Evolutionary conservation across 2,797 vertebrate species (phyloP).

Genomic region (Benthosema pterotum): DNA sequence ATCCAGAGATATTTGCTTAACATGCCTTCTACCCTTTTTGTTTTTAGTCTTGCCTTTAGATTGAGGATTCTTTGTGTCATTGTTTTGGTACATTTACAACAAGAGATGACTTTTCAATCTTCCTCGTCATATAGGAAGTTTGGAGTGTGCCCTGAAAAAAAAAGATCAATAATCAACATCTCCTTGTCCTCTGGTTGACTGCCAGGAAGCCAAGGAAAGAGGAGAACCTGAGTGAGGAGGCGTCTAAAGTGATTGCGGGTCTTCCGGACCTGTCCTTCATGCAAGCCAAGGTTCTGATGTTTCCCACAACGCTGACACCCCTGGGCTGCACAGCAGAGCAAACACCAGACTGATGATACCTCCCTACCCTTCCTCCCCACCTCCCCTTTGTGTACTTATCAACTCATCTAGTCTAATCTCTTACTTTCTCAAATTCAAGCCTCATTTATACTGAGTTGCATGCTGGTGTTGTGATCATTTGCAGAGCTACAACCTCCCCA

Average conservation of each 20-base stretch:
- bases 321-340: conserved; percentile 69
- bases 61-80: too few species aligned
- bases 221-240: conserved; percentile 93
- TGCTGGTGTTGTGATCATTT: too few species aligned
- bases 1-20: too few species aligned
- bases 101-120: too few species aligned
- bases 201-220: conserved; percentile 90
- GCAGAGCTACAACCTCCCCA: too few species aligned
- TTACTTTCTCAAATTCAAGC: conserved; percentile 21
- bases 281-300: conserved; percentile 99
- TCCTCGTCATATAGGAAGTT: too few species aligned
- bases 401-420: neutral
- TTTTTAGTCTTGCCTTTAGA: too few species aligned
- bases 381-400: neutral
- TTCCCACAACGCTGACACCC: conserved; percentile 92
- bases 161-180: neutral
- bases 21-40: too few species aligned
- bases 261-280: conserved; percentile 97
- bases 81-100: too few species aligned
- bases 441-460: too few species aligned
- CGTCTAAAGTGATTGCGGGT: conserved; percentile 86
- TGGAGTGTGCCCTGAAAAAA: neutral
- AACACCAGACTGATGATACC: conserved; percentile 46
- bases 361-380: neutral
- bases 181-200: neutral